Base-by-base conservation (phyloP, 2,797 vertebrate species). In the Melanotaenia maccullochi region DNA sequence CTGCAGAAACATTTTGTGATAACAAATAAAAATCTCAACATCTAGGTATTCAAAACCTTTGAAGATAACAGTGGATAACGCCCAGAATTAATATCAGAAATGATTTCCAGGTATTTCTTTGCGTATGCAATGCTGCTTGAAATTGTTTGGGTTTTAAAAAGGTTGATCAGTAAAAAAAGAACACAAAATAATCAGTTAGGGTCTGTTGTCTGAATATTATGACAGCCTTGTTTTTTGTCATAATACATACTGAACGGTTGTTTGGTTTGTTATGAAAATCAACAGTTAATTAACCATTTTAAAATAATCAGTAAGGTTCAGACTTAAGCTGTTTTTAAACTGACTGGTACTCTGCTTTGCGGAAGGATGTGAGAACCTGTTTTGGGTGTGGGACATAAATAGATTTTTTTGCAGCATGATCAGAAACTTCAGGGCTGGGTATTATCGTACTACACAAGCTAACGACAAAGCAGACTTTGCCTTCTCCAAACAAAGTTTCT, bases 401-500 rank as follows among this genome's bases (percentile, higher is more conserved):
- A 22, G 36, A 63, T 30, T 24, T 25, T 6, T 9, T 14, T 65
- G 35, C 28, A 59, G 64, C 49, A 1, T 4, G n/a, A 32, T 24
- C 9, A 32, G 7, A 3, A 60, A 20, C 30, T n/a, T 20, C 32
- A 32, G 22, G 32, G n/a, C 4, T 9, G 28, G 14, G 5, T 20
- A 1, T 35, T 0, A n/a, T 30, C 28, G 9, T 38, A 28, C 38
- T 3, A 71, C 63, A 49, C 38, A 44, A 63, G 30, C 33, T 42
- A 18, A 28, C 18, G 40, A 65, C 36, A 25, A 44, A 33, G 30
- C 28, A 38, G 62, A 30, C 13, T 58, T 42, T 51, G 14, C 20
- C 18, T 38, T 79, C 65, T 79, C 24, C 32, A 36, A 58, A 33
- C 12, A 25, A 13, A 18, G 32, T 44, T 70, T 72, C 18, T 70